Conservation (phyloP, 1,140 invertebrate genomes). For the Drosophila willistoni region DNA sequence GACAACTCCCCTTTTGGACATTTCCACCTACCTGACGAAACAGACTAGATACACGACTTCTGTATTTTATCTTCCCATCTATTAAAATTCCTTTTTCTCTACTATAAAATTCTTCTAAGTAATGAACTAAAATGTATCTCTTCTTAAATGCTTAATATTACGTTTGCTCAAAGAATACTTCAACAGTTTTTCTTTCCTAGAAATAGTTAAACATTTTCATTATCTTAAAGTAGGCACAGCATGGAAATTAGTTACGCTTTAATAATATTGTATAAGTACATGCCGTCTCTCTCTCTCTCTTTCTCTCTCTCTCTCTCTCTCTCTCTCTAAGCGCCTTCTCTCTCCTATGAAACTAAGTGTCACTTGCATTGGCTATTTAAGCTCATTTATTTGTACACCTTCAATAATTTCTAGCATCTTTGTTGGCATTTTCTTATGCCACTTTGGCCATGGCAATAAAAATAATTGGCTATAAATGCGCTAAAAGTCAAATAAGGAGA, state of each 20-base stretch:
- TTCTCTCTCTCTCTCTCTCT: not conserved
- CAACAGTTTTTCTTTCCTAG: too few species aligned
- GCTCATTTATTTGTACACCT: constrained; percentile 74
- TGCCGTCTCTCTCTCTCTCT: not conserved
- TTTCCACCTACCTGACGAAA: too few species aligned
- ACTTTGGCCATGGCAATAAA: constrained; percentile 51
- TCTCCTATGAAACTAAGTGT: constrained; percentile 25
- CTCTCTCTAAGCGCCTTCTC: not conserved
- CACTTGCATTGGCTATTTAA: constrained; percentile 48
- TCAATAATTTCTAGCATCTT: constrained; percentile 22
- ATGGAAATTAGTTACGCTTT: not conserved
- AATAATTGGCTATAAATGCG: constrained; percentile 79
- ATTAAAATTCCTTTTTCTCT: too few species aligned
- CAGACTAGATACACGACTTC: too few species aligned
- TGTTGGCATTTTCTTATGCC: not conserved
- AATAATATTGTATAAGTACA: constrained; percentile 1
- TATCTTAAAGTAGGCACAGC: too few species aligned
- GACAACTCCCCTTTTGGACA: too few species aligned
- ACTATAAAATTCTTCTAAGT: too few species aligned
- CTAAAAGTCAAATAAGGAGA: constrained; percentile 67
- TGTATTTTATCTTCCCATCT: too few species aligned
- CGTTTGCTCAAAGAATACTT: too few species aligned
- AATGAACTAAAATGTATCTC: too few species aligned
- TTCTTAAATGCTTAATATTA: too few species aligned
- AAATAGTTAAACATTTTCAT: too few species aligned